Evolutionary conservation across 1,140 invertebrate species (phyloP).

Genomic region (Drosophila serrata): DNA sequence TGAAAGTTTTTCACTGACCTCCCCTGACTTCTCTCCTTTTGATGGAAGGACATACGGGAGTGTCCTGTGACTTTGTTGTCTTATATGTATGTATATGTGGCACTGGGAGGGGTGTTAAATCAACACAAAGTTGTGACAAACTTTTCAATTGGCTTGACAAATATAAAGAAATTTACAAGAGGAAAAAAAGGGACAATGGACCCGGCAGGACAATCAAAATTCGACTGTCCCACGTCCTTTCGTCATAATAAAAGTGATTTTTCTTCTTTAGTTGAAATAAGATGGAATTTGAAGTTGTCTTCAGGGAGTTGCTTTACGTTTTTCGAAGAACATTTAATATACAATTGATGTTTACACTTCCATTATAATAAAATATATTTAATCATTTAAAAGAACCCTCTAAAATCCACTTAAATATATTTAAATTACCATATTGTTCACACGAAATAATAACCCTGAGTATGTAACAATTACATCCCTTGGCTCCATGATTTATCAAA

Average conservation of each 20-base stretch:
- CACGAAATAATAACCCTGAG: not conserved
- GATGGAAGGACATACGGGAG: constrained; percentile 25
- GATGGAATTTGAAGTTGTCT: not conserved
- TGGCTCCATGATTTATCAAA: not conserved
- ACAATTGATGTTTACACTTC: not conserved
- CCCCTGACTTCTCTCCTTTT: constrained; percentile 30
- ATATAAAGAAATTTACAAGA: constrained; percentile 75
- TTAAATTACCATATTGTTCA: not conserved
- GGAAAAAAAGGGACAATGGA: constrained; percentile 35
- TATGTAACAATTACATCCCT: not conserved
- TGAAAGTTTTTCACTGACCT: constrained; percentile 50
- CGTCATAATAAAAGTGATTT: constrained; percentile 31
- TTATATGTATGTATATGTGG: constrained; percentile 26
- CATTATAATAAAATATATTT: not conserved
- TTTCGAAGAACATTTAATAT: not conserved
- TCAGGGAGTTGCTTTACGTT: not conserved
- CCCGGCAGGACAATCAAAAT: constrained; percentile 35
- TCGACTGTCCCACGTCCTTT: not conserved
- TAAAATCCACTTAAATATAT: not conserved
- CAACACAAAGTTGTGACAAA: constrained; percentile 74
- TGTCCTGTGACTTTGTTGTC: constrained; percentile 46
- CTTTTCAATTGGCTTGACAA: constrained; percentile 81
- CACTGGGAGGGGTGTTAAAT: constrained; percentile 61
- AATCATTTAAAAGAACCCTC: not conserved
- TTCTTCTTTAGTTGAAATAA: not conserved